Conservation (phyloP, 2,888 invertebrate species). For the Drosophila limbata region DNA sequence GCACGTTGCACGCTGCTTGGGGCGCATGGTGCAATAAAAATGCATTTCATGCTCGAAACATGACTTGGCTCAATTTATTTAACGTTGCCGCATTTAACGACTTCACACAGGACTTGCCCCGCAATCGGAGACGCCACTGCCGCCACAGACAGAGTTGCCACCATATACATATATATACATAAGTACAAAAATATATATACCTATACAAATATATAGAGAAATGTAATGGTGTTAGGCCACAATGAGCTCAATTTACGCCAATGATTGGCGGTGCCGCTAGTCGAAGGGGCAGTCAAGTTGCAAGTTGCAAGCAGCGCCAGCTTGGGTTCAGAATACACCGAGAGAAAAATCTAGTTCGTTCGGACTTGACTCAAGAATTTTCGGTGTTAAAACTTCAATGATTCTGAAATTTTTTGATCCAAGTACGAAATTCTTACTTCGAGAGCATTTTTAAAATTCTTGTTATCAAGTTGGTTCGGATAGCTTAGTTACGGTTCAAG, state of each 20-base stretch:
- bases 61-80: constrained; percentile 78
- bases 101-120: constrained; percentile 67
- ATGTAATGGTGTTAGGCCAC: constrained; percentile 74
- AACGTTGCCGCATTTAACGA: constrained; percentile 78
- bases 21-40: constrained; percentile 62
- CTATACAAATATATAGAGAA: background rate
- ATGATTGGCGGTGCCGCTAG: constrained; percentile 72
- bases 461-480: no score
- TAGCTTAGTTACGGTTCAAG: no score
- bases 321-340: background rate
- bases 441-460: no score
- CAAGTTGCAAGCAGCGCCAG: background rate
- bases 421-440: no score
- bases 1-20: constrained; percentile 18
- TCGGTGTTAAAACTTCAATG: no score
- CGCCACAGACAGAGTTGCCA: background rate
- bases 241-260: constrained; percentile 81
- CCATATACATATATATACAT: background rate
- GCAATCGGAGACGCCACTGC: constrained; percentile 20
- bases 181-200: background rate
- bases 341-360: no score
- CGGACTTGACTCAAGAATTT: no score
- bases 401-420: no score
- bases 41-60: constrained; percentile 76
- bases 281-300: background rate